Base-by-base conservation (phyloP, 2,888 invertebrate genomes). In the Punctoribates punctum region DNA sequence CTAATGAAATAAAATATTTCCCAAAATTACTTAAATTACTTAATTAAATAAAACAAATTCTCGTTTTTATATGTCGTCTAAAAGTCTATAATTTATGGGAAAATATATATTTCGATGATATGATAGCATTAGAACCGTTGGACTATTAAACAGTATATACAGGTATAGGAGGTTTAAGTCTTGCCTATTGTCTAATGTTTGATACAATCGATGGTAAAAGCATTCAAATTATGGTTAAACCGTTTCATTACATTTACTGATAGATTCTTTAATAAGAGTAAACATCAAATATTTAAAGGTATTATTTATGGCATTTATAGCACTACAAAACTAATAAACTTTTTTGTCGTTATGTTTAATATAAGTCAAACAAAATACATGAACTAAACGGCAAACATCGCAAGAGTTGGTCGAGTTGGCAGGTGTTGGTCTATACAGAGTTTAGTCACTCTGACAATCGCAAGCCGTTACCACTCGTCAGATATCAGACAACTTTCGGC, bases 251-350 rank as follows among this genome's bases (percentile, higher is more conserved):
- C 65, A 29, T 65, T 34, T 65, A 65, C 65, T 65, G 17, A 34
- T 65, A 65, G 29, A 65, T 20, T 65, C 65, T n/a, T 6, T 65
- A 65, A 65, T 65, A 65, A 65, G 20, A 38, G 65, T 65, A 65
- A 65, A 65, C 65, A 65, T 38, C 29, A 65, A 65, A 65, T 38
- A 65, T 65, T 65, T 34, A 65, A 65, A 65, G 17, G 65, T n/a
- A 65, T 65, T 65, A 65, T 65, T 65, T 65, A 65, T 65, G 65
- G 65, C 57, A 54, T 54, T n/a, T 20, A 54, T 20, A 20, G 54
- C 62, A 34, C 65, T 34, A 65, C 65, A 65, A 5, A 65, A 65
- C 65, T 65, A 65, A 65, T 38, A 65, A 65, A 65, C 65, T 65
- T 65, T 60, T 29, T 65, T 65, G 27, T 65, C 42, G 42, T 42